A percentile compares a stretch with the other conserved stretches of the same genome.
These are phyloP conservation scores for Molossus alvarezi DNA, from an alignment of 2,797 vertebrate species.

Conservation along the genomic window DNA sequence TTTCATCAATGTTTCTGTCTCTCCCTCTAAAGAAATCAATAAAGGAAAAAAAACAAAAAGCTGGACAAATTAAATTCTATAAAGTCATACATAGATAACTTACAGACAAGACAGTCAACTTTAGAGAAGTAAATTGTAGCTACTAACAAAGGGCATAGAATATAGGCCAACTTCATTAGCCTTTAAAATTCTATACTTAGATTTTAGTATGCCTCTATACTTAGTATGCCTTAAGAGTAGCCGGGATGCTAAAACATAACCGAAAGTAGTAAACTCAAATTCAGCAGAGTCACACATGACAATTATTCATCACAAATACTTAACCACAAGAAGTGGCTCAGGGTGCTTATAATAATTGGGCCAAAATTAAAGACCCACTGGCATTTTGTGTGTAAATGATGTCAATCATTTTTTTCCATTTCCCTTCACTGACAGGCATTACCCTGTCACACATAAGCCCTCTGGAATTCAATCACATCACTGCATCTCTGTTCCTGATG, in stretches of 20 bases:
- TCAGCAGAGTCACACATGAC: background rate
- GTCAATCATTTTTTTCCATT: constrained; percentile 4
- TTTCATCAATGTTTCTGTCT: too few relatives aligned
- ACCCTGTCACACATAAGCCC: background rate
- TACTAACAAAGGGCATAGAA: background rate
- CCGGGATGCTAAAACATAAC: background rate
- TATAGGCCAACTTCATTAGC: background rate
- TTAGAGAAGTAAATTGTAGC: background rate
- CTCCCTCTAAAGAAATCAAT: too few relatives aligned
- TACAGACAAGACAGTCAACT: background rate
- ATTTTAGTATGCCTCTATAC: too few relatives aligned
- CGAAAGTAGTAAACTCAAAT: background rate
- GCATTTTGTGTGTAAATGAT: background rate
- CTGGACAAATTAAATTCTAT: constrained; percentile 7
- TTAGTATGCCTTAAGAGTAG: background rate
- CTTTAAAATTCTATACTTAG: background rate
- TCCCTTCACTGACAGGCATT: background rate
- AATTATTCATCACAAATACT: background rate
- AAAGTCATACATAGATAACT: background rate
- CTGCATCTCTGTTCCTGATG: background rate
- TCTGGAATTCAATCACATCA: background rate
- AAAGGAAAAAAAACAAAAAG: background rate
- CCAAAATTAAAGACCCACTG: constrained; percentile 2
- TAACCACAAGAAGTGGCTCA: background rate
- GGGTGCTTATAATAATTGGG: background rate